Base-by-base conservation (phyloP, 2,113 vertebrate species). In the Numenius arquata region DNA sequence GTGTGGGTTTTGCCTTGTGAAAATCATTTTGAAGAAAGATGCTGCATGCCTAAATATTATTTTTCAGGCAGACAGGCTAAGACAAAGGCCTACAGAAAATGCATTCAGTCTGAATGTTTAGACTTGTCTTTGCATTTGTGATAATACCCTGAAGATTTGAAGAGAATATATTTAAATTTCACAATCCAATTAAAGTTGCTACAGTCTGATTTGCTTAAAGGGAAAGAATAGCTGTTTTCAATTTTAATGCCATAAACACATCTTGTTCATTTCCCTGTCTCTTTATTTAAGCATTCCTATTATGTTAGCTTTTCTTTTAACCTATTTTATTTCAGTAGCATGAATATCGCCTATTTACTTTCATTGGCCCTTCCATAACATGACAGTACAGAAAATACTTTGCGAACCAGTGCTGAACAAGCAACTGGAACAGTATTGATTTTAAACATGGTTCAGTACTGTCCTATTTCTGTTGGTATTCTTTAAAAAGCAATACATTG, bases 51-150 rank as follows among this genome's bases (percentile, higher is more conserved):
- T 97, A 97, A 98, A 98, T 97, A 94, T 98, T 97, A 77, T 96
- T 98, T 97, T 97, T 96, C 98, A 97, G 97, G 75, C 93, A 97
- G 95, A 85, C 47, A 77, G 97, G 89, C 96, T 98, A 96, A 98
- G 97, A 98, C 98, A 98, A 98, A 98, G 98, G 98, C 98, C 98
- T 97, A 89, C 90, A 95, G 92, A 96, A 97, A 86, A 94, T 3
- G 22, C 38, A 43, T 59, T 83, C n/a, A 32, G n/a, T 83, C 87
- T 77, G 80, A 97, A 96, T 96, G 68, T 87, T 56, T 95, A 48
- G 73, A 88, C 78, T 96, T 95, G 78, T 75, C 85, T 89, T 95
- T 89, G 73, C 8, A 58, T 96, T 85, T 91, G 30, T 80, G 72
- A 15, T 92, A 88, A 87, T 78, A 85, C 88, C 80, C 84, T 96